Evolutionary conservation across 2,888 invertebrate species (phyloP).

Genomic region (Carcina quercana): DNA sequence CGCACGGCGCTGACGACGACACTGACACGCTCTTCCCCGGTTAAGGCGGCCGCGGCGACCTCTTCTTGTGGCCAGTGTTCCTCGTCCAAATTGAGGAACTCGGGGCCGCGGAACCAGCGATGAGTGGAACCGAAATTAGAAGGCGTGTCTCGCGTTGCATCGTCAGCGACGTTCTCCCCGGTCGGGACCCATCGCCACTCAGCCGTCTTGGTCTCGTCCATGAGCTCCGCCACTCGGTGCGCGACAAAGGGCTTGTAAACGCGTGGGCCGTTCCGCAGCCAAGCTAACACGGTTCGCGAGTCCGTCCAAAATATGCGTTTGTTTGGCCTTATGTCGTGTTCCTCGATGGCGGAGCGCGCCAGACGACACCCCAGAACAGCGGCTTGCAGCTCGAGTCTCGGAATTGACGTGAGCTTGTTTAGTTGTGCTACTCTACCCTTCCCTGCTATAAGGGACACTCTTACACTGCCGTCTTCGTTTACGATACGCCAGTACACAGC

Average conservation of each 20-base stretch:
- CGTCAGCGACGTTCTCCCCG: conserved; percentile 17
- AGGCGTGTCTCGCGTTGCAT: conserved; percentile 14
- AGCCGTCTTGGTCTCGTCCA: conserved; percentile 8
- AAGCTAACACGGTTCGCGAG: conserved; percentile 15
- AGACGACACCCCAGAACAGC: conserved; percentile 10
- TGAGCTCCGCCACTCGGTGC: conserved; percentile 15
- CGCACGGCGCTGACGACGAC: too few species aligned
- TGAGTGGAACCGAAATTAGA: conserved; percentile 3
- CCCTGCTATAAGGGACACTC: conserved; percentile 12
- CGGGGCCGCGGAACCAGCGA: conserved; percentile 14
- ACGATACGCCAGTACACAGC: conserved; percentile 18
- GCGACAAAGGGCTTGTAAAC: conserved; percentile 13
- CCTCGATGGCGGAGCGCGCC: conserved; percentile 4
- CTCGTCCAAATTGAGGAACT: too few species aligned
- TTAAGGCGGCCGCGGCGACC: too few species aligned
- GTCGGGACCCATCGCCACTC: conserved; percentile 22
- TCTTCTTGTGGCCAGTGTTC: too few species aligned
- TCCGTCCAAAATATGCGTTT: conserved; percentile 16
- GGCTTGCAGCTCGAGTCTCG: conserved; percentile 12
- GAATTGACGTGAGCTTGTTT: conserved; percentile 13
- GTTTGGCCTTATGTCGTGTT: conserved; percentile 3
- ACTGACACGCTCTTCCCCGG: not conserved
- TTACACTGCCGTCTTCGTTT: conserved; percentile 10
- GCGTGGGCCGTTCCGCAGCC: conserved; percentile 13
- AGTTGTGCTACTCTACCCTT: conserved; percentile 12